Conservation (phyloP, 1,140 invertebrate genomes). For the Trichomalopsis sarcophagae region DNA sequence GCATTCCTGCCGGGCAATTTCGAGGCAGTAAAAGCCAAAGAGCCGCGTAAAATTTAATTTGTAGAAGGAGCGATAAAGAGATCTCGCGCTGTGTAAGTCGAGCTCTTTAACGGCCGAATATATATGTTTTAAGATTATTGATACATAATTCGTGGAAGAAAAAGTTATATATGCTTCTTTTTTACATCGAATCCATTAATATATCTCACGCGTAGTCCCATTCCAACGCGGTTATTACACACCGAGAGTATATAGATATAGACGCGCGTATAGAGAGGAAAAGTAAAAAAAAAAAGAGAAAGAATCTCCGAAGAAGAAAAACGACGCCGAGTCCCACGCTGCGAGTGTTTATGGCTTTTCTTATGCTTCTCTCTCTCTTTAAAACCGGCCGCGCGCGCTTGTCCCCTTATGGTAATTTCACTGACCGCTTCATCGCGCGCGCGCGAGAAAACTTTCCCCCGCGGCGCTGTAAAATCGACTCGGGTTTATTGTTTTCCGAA, state of each 20-base stretch:
- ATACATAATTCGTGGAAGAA: no score
- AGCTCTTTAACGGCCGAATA: neutral
- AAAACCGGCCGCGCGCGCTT: slow-evolving; percentile 44
- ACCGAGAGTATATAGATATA: neutral
- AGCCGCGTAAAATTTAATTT: slow-evolving; percentile 31
- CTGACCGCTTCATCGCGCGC: slow-evolving; percentile 53
- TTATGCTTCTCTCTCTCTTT: slow-evolving; percentile 4
- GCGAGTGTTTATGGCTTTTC: slow-evolving; percentile 42
- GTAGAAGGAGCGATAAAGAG: neutral
- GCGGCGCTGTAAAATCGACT: slow-evolving; percentile 7
- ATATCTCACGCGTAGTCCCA: no score
- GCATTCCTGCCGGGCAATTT: slow-evolving; percentile 18
- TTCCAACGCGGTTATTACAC: no score
- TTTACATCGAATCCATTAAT: no score
- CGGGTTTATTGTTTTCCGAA: neutral
- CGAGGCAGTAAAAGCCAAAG: slow-evolving; percentile 24
- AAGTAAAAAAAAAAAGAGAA: neutral
- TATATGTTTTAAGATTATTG: no score
- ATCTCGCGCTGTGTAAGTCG: neutral
- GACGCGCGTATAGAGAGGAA: neutral
- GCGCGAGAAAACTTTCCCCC: slow-evolving; percentile 21
- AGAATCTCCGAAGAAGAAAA: neutral
- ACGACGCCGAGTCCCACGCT: slow-evolving; percentile 25
- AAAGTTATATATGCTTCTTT: no score
- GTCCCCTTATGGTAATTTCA: slow-evolving; percentile 60